Evolutionary conservation across 1,140 invertebrate species (phyloP).

Genomic region (Aphis craccivora): DNA sequence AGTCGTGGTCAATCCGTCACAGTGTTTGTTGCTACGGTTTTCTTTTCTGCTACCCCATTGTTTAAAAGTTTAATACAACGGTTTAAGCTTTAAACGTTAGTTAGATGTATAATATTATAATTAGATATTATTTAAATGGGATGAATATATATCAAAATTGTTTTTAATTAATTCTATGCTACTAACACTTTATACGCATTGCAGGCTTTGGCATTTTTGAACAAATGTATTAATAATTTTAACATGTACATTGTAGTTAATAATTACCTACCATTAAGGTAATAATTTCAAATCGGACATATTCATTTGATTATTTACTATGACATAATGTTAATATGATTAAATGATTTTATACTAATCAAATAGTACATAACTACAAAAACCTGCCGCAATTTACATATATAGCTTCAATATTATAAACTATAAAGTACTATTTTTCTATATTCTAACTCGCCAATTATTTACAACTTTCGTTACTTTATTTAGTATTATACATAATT

Average conservation of each 20-base stretch:
- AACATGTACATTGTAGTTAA: not conserved
- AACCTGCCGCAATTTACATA: not conserved
- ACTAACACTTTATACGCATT: not conserved
- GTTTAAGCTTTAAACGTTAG: not conserved
- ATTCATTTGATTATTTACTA: not conserved
- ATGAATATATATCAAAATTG: not conserved
- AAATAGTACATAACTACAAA: not conserved
- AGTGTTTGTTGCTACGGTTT: not conserved
- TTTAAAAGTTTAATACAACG: not conserved
- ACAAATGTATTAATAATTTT: not conserved
- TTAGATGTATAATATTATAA: not conserved
- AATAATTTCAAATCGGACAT: not conserved
- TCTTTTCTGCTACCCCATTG: not conserved
- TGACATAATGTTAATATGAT: not conserved
- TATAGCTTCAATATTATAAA: not conserved
- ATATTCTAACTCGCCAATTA: not conserved
- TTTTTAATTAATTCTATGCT: not conserved
- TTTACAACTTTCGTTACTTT: not conserved
- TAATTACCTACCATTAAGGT: not conserved
- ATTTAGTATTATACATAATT: not conserved
- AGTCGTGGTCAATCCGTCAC: not conserved
- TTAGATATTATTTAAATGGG: not conserved
- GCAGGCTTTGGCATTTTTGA: not conserved
- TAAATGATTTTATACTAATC: not conserved
- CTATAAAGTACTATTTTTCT: not conserved